Percentiles rank a stretch among this genome's conserved stretches.
These are phyloP conservation scores for Tragelaphus oryx DNA, from an alignment of 2,797 vertebrate genomes.

Conservation along the genomic window DNA sequence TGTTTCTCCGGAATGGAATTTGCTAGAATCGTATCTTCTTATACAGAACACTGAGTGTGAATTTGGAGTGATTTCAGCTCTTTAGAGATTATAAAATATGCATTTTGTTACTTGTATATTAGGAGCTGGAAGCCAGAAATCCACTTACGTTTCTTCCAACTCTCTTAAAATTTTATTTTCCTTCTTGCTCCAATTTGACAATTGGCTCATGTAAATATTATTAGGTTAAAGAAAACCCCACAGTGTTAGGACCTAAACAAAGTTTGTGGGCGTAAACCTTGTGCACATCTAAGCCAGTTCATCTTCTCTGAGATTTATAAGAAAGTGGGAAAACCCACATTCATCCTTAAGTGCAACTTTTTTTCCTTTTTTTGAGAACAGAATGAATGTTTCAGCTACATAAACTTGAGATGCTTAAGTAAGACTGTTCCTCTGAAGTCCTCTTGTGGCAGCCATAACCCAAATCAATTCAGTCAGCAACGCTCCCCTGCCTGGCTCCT, in stretches of 20 bases:
- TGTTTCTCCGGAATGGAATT: background rate
- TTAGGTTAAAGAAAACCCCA: background rate
- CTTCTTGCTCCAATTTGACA: background rate
- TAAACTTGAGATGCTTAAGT: background rate
- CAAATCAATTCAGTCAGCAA: background rate
- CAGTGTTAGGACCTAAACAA: background rate
- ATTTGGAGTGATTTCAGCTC: slow-evolving; percentile 27
- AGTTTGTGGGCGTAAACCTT: background rate
- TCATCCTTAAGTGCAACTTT: background rate
- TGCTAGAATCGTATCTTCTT: background rate
- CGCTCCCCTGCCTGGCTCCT: background rate
- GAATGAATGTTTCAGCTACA: background rate
- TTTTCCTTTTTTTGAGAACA: background rate
- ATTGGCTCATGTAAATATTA: background rate
- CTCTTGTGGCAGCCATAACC: background rate
- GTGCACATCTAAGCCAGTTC: background rate
- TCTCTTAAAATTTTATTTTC: slow-evolving; percentile 45
- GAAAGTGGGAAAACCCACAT: background rate
- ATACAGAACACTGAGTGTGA: background rate
- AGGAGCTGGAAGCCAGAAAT: slow-evolving; percentile 31
- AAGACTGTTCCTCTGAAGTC: background rate
- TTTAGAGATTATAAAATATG: slow-evolving; percentile 46
- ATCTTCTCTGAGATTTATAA: background rate
- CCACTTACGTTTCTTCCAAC: slow-evolving; percentile 40
- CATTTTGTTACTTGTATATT: slow-evolving; percentile 24